Conservation (phyloP, 2,797 vertebrate species). For the Lateolabrax maculatus region DNA sequence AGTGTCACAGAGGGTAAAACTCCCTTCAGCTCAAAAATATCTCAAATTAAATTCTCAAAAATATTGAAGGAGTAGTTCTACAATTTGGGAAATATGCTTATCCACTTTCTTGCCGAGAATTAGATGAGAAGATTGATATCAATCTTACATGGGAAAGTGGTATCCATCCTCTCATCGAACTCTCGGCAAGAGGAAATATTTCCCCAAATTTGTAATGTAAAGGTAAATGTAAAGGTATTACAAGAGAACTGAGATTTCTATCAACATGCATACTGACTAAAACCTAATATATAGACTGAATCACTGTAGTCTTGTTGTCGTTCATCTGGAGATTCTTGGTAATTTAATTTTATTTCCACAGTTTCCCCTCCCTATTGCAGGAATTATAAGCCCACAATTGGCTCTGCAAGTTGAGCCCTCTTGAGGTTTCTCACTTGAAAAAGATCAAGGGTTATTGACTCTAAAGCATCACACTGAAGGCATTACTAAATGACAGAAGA, state of each 20-base stretch:
- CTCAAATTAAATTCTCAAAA: not conserved
- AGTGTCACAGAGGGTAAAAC: conserved; percentile 21
- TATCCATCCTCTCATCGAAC: not conserved
- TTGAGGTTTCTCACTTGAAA: conserved; percentile 3
- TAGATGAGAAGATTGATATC: not conserved
- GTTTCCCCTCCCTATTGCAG: not conserved
- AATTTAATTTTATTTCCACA: not conserved
- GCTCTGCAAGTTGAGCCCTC: conserved; percentile 16
- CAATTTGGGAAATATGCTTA: not conserved
- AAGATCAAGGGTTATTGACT: conserved; percentile 32
- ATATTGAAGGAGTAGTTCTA: not conserved
- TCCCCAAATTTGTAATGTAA: not conserved
- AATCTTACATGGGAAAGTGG: not conserved
- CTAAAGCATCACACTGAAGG: not conserved
- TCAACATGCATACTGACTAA: not conserved
- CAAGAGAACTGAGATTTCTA: not conserved
- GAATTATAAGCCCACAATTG: not conserved
- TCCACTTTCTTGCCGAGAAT: not conserved
- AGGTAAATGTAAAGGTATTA: not conserved
- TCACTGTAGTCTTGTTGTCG: not conserved
- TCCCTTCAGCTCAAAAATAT: conserved; percentile 8
- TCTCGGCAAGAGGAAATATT: not conserved
- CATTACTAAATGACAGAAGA: conserved; percentile 21
- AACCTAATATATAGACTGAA: not conserved
- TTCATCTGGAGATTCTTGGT: conserved; percentile 1